phyloP scores from a whole-genome alignment of 2,888 invertebrate species.

The Hydraecia micacea region DNA sequence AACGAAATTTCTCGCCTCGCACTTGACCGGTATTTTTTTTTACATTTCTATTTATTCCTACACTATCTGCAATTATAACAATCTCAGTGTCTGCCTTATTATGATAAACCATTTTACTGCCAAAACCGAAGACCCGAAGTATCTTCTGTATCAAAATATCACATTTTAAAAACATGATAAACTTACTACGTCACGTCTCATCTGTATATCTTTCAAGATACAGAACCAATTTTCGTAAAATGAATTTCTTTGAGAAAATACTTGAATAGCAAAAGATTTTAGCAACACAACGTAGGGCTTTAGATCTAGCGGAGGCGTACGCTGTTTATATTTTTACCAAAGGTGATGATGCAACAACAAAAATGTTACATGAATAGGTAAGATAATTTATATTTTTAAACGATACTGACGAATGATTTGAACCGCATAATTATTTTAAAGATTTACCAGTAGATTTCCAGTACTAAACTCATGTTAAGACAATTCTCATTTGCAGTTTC shows the following conservation, averaged over 20 bases:
- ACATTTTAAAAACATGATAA: conserved; percentile 22
- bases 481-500: no score
- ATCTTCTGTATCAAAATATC: conserved; percentile 14
- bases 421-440: no score
- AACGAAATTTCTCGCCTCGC: no score
- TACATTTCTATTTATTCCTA: no score
- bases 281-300: neutral
- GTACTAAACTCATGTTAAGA: no score
- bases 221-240: conserved; percentile 50
- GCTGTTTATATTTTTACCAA: neutral
- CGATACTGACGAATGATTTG: neutral
- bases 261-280: conserved; percentile 10
- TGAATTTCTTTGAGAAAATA: conserved; percentile 23
- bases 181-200: conserved; percentile 24
- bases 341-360: neutral
- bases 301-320: neutral
- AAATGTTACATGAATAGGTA: neutral
- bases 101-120: neutral
- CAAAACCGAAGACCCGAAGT: conserved; percentile 13
- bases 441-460: no score
- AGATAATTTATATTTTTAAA: neutral
- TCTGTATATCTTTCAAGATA: conserved; percentile 35
- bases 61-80: neutral
- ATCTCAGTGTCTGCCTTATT: neutral
- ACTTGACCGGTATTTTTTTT: no score